These are phyloP conservation scores for Mesorhabditis spiculigera DNA, from an alignment of 2,888 invertebrate species.

Conservation along the genomic window DNA sequence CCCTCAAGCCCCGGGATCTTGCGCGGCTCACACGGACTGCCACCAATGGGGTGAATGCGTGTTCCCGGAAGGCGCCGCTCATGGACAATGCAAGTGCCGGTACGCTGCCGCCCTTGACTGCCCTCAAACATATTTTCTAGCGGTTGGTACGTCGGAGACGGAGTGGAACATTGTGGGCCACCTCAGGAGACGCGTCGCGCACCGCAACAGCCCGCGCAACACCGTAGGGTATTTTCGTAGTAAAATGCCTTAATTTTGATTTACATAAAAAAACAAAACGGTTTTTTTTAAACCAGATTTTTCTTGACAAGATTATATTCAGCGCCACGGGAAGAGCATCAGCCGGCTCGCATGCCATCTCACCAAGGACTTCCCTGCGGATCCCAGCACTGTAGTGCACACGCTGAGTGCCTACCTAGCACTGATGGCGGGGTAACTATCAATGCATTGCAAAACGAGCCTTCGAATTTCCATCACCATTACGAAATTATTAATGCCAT, in stretches of 20 bases:
- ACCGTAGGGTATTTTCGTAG: not conserved
- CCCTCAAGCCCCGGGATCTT: constrained; percentile 23
- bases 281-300: not conserved
- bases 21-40: constrained; percentile 48
- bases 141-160: constrained; percentile 58
- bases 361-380: constrained; percentile 37
- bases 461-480: no score
- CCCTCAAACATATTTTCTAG: not conserved
- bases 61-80: constrained; percentile 34
- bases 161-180: constrained; percentile 53
- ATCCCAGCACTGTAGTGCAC: constrained; percentile 74
- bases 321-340: constrained; percentile 8
- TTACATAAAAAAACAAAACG: not conserved
- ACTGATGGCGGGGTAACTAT: constrained; percentile 66
- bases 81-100: constrained; percentile 50
- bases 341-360: constrained; percentile 28
- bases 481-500: no score
- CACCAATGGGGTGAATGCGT: constrained; percentile 58
- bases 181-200: constrained; percentile 27
- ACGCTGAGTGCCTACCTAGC: constrained; percentile 80
- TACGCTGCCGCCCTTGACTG: not conserved
- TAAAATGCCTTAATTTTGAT: not conserved
- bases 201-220: constrained; percentile 2
- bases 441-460: no score
- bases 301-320: not conserved